Evolutionary conservation across 1,140 invertebrate species (phyloP).

Genomic region (Drosophila kikkawai): DNA sequence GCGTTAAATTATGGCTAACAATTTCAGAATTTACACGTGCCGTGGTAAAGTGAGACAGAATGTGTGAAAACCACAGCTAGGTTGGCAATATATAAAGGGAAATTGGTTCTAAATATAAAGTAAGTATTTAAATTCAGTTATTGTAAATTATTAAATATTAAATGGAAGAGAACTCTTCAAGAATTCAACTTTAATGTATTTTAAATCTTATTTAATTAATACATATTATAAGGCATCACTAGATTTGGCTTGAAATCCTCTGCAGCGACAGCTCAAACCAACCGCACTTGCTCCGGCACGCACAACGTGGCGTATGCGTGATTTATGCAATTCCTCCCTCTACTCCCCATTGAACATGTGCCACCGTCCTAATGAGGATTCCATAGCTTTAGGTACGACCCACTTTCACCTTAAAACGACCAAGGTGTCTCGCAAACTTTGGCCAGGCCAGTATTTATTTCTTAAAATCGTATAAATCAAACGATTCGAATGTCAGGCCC

Average conservation of each 20-base stretch:
- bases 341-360: conserved; percentile 18
- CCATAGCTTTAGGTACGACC: conserved; percentile 25
- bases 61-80: not conserved
- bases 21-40: conserved; percentile 18
- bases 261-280: no score
- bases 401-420: conserved; percentile 22
- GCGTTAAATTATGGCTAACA: conserved; percentile 41
- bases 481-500: conserved; percentile 42
- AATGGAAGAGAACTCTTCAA: not conserved
- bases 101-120: not conserved
- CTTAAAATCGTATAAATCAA: conserved; percentile 58
- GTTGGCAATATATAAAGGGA: not conserved
- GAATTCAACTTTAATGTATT: not conserved
- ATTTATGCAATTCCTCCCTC: conserved; percentile 42
- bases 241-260: conserved; percentile 7
- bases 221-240: not conserved
- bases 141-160: not conserved
- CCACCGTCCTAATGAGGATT: conserved; percentile 44
- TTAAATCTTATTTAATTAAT: no score
- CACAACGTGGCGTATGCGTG: conserved; percentile 64
- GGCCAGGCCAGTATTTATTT: conserved; percentile 38
- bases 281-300: conserved; percentile 24
- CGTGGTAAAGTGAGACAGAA: not conserved
- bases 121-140: not conserved
- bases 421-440: conserved; percentile 12